Conservation (phyloP, 2,797 vertebrate genomes). For the Enteromius paludinosus region DNA sequence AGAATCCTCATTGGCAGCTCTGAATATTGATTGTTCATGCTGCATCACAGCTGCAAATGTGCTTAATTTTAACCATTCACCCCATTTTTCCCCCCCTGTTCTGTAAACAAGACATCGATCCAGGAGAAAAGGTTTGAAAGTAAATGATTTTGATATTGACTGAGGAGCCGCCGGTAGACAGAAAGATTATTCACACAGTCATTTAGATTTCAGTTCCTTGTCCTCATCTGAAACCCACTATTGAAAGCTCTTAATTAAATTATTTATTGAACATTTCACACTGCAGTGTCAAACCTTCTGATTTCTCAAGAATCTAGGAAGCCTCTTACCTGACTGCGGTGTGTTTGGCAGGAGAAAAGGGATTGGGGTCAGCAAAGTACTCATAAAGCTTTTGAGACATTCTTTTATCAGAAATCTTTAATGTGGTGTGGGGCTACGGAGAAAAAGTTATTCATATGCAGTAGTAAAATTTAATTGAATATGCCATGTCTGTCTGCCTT, state of each 20-base stretch:
- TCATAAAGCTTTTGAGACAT: slow-evolving; percentile 11
- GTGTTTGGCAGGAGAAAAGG: neutral
- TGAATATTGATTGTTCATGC: slow-evolving; percentile 22
- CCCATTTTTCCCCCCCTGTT: neutral
- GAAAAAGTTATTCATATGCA: slow-evolving; percentile 29
- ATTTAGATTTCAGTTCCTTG: slow-evolving; percentile 16
- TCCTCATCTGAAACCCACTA: slow-evolving; percentile 14
- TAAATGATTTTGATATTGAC: slow-evolving; percentile 43
- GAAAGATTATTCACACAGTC: slow-evolving; percentile 23
- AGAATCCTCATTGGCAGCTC: neutral
- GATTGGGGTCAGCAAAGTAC: neutral
- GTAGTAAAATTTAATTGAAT: slow-evolving; percentile 40
- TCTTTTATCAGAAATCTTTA: slow-evolving; percentile 47
- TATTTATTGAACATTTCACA: slow-evolving; percentile 8
- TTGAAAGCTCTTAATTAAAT: slow-evolving; percentile 9
- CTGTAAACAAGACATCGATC: slow-evolving; percentile 39
- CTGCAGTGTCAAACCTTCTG: neutral
- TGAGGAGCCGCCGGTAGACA: slow-evolving; percentile 10
- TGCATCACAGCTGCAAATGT: slow-evolving; percentile 28
- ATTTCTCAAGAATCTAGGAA: slow-evolving; percentile 15
- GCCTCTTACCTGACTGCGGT: neutral
- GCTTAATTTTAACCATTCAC: slow-evolving; percentile 42
- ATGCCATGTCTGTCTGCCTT: slow-evolving; percentile 31
- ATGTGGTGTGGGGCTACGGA: slow-evolving; percentile 27
- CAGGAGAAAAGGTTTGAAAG: slow-evolving; percentile 25